Evolutionary conservation across 2,797 vertebrate genomes (phyloP).

Genomic region (Lepilemur septentrionalis): DNA sequence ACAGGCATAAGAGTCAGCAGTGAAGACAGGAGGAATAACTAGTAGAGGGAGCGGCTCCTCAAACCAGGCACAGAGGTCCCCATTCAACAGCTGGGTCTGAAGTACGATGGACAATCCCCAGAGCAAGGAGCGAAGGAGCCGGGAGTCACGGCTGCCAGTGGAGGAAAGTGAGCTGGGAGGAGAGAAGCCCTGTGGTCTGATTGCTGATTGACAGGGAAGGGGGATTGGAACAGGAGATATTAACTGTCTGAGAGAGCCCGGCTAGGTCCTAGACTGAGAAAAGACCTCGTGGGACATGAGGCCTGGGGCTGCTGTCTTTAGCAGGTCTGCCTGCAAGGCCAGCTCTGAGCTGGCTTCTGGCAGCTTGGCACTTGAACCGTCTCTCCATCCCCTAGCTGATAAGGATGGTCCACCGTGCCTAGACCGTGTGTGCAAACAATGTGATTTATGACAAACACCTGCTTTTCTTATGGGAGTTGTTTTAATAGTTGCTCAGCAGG

Average conservation of each 20-base stretch:
- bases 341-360: background rate
- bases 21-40: too few species aligned
- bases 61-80: too few species aligned
- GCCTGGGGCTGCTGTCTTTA: background rate
- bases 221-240: background rate
- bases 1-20: background rate
- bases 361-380: background rate
- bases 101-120: too few species aligned
- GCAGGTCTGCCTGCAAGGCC: background rate
- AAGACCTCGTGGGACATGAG: background rate
- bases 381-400: background rate
- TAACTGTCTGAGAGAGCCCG: background rate
- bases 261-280: background rate
- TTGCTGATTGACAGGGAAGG: background rate
- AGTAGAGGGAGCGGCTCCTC: background rate
- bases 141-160: background rate
- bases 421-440: fast-evolving
- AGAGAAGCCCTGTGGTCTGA: background rate
- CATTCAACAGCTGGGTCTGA: background rate
- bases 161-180: background rate
- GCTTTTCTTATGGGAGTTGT: background rate
- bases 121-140: background rate
- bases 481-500: background rate
- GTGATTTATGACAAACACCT: background rate
- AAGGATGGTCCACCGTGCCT: too few species aligned